Percentiles rank a stretch among this genome's conserved stretches.
These are phyloP conservation scores for Dipodomys stephensi DNA, from an alignment of 2,113 vertebrate genomes.

Conservation along the genomic window DNA sequence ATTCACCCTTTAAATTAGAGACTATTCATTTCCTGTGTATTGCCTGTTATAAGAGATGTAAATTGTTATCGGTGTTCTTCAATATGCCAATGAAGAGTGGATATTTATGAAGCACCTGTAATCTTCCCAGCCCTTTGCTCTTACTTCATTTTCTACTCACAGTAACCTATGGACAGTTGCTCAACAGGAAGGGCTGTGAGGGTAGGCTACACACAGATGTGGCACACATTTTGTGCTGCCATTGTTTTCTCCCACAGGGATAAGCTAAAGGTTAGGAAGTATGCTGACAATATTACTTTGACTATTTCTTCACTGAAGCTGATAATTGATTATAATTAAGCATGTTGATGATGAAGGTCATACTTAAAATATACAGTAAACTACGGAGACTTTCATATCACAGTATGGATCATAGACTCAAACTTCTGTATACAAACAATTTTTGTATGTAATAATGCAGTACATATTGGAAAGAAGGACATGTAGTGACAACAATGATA, in stretches of 20 bases:
- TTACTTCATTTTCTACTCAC: background rate
- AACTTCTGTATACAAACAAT: background rate
- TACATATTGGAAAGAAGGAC: conserved; percentile 10
- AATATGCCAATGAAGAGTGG: background rate
- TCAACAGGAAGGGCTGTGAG: too few relatives aligned
- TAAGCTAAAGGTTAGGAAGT: background rate
- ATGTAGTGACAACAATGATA: background rate
- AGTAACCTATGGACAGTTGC: background rate
- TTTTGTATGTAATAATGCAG: background rate
- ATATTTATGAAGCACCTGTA: background rate
- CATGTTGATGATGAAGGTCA: background rate
- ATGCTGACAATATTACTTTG: background rate
- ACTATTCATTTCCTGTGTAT: background rate
- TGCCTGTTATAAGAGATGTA: background rate
- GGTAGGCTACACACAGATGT: too few relatives aligned
- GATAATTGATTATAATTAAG: background rate
- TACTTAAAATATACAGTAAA: background rate
- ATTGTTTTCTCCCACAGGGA: background rate
- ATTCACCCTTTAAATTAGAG: conserved; percentile 47
- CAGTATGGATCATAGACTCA: background rate
- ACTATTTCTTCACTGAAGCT: background rate
- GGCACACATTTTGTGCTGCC: background rate
- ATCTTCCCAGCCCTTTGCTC: background rate
- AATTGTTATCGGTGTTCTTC: background rate
- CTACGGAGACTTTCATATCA: background rate